Evolutionary conservation across 2,797 vertebrate genomes (phyloP).

Genomic region (Acrossocheilus fasciatus): DNA sequence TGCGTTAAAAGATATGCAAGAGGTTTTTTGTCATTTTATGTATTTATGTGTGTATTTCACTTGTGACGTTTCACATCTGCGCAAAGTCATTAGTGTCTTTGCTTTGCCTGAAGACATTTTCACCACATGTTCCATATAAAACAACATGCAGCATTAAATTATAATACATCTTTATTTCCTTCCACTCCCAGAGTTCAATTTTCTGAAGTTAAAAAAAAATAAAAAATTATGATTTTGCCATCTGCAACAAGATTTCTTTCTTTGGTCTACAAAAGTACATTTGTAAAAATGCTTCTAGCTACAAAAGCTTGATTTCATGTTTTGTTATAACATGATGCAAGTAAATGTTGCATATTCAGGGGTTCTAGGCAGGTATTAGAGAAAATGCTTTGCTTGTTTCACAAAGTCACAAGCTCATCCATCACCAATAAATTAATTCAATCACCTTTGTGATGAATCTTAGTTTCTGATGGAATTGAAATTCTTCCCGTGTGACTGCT

Average conservation of each 20-base stretch:
- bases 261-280: not conserved
- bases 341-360: not conserved
- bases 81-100: constrained; percentile 44
- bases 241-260: not conserved
- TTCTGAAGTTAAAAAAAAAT: not conserved
- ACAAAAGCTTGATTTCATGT: not conserved
- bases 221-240: not conserved
- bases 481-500: too few species aligned
- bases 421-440: not conserved
- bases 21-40: not conserved
- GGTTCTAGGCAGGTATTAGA: not conserved
- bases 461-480: too few species aligned
- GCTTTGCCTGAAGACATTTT: constrained; percentile 53
- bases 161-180: constrained; percentile 25
- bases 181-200: not conserved
- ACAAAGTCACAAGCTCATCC: not conserved
- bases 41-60: constrained; percentile 19
- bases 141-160: constrained; percentile 6
- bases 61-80: constrained; percentile 35
- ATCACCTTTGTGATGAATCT: not conserved
- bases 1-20: constrained; percentile 12
- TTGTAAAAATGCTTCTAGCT: not conserved
- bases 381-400: not conserved
- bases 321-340: not conserved
- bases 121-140: constrained; percentile 14